Conservation (phyloP, 2,888 invertebrate species). For the Elegia similella region DNA sequence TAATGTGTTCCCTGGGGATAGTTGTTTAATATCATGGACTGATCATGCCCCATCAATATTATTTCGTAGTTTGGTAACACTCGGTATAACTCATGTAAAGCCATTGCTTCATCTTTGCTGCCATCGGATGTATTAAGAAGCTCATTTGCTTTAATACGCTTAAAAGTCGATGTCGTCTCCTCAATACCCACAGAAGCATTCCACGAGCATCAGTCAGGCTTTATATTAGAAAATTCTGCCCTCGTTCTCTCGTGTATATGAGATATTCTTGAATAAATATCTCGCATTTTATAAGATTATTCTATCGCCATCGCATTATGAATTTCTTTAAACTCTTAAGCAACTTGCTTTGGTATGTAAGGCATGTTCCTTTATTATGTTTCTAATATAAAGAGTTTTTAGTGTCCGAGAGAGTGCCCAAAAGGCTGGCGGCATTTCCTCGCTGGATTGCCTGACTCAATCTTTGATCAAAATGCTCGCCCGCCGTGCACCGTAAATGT, state of each 20-base stretch:
- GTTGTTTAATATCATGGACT: no score
- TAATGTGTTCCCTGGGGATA: no score
- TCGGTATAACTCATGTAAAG: no score
- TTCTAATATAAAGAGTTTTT: no score
- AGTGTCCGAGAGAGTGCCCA: no score
- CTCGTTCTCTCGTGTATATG: slow-evolving; percentile 23
- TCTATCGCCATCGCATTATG: slow-evolving; percentile 13
- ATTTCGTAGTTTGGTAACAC: no score
- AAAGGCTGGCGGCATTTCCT: no score
- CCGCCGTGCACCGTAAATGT: no score
- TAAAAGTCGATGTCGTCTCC: slow-evolving; percentile 15
- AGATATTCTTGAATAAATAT: slow-evolving; percentile 25
- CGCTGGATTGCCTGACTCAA: no score
- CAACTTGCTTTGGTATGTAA: background rate
- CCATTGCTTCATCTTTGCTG: background rate
- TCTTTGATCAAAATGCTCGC: no score
- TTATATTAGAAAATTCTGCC: slow-evolving; percentile 29
- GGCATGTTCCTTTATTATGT: background rate
- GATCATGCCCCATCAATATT: no score
- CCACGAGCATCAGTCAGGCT: slow-evolving; percentile 25
- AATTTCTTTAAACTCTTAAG: background rate
- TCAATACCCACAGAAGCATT: slow-evolving; percentile 27
- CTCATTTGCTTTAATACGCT: slow-evolving; percentile 10
- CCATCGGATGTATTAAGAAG: background rate
- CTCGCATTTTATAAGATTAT: slow-evolving; percentile 20